phyloP scores from a whole-genome alignment of 2,888 invertebrate species.

The Villa cingulata region DNA sequence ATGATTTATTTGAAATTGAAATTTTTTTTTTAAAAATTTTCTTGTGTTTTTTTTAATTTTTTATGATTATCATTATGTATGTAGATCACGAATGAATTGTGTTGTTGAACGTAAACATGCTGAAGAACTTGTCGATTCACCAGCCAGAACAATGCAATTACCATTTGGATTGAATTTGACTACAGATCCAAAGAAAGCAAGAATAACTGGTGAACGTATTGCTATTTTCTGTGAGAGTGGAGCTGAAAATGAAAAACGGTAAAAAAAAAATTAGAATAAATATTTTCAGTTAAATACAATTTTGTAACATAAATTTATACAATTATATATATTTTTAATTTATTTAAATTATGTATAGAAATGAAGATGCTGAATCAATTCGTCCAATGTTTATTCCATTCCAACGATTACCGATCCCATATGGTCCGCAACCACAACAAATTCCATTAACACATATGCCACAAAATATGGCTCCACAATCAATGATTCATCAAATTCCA shows the following conservation, averaged over 20 bases:
- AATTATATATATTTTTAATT: not conserved
- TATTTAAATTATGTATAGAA: constrained; percentile 11
- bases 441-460: constrained; percentile 42
- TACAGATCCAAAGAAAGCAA: constrained; percentile 57
- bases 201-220: constrained; percentile 70
- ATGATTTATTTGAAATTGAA: not conserved
- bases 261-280: not conserved
- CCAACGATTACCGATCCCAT: constrained; percentile 38
- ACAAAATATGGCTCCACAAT: constrained; percentile 29
- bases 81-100: constrained; percentile 75
- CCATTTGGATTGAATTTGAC: constrained; percentile 54
- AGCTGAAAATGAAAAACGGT: constrained; percentile 20
- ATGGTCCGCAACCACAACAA: constrained; percentile 39
- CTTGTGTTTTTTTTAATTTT: not conserved
- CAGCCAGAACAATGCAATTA: constrained; percentile 47
- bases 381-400: constrained; percentile 35
- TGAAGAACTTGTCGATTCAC: constrained; percentile 69
- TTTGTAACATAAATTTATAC: not conserved
- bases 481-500: constrained; percentile 19
- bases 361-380: constrained; percentile 32
- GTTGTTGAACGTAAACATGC: constrained; percentile 73
- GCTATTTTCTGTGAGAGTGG: constrained; percentile 81
- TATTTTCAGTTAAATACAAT: too few relatives aligned
- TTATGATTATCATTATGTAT: not conserved
- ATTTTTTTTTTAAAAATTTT: not conserved